A percentile compares a stretch with the other conserved stretches of the same genome.
phyloP scores from a whole-genome alignment of 2,888 invertebrate species.

The Epinotia bilunana region DNA sequence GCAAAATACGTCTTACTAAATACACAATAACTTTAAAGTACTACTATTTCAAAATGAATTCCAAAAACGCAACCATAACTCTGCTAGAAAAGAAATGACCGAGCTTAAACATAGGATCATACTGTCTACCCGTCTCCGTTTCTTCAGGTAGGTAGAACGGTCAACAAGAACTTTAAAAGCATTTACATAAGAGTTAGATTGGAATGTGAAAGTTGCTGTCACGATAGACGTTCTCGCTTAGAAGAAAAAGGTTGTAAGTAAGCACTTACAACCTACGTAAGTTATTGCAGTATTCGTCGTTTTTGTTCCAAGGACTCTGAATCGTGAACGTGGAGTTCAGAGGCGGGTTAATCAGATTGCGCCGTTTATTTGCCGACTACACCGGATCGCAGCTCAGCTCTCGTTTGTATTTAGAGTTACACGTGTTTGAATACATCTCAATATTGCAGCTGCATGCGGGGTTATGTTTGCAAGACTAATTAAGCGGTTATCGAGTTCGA shows the following conservation, averaged over 20 bases:
- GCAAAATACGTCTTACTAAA: background rate
- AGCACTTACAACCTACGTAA: no score
- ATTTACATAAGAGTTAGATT: conserved; percentile 20
- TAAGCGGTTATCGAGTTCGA: conserved; percentile 14
- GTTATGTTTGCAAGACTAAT: conserved; percentile 18
- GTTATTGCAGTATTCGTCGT: background rate
- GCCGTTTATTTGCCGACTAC: conserved; percentile 39
- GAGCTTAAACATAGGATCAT: conserved; percentile 27
- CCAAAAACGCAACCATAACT: conserved; percentile 2
- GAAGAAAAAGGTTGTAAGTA: conserved; percentile 15
- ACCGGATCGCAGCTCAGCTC: conserved; percentile 36
- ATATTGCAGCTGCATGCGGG: conserved; percentile 32
- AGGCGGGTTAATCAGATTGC: conserved; percentile 38
- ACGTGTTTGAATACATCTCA: conserved; percentile 40
- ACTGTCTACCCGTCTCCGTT: conserved; percentile 14
- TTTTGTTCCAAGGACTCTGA: background rate
- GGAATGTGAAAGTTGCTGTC: background rate
- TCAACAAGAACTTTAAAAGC: background rate
- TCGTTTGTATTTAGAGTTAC: conserved; percentile 40
- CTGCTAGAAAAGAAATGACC: conserved; percentile 13
- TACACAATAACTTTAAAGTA: background rate
- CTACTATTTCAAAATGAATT: conserved; percentile 7
- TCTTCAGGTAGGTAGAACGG: background rate
- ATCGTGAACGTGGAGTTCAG: conserved; percentile 31
- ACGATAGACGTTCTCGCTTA: background rate